phyloP scores from a whole-genome alignment of 2,113 vertebrate genomes.

The Perccottus glenii region DNA sequence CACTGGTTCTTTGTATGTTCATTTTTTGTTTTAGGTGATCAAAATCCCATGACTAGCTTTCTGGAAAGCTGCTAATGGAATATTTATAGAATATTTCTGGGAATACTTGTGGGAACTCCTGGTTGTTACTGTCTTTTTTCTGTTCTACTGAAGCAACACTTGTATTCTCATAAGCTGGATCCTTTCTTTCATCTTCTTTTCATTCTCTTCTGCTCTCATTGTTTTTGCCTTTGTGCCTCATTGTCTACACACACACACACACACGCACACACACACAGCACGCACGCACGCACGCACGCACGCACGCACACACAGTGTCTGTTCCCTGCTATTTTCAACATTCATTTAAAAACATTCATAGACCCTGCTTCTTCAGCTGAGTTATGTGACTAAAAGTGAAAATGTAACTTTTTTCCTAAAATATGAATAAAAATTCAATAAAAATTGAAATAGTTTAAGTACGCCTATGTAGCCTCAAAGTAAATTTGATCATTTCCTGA shows the following conservation, averaged over 20 bases:
- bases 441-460: too few species aligned
- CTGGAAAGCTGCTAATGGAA: slow-evolving; percentile 60
- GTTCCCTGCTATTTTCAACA: too few species aligned
- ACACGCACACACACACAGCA: too few species aligned
- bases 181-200: slow-evolving; percentile 25
- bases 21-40: slow-evolving; percentile 56
- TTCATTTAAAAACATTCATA: too few species aligned
- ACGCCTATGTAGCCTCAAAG: background rate
- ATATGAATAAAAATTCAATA: too few species aligned
- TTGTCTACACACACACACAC: slow-evolving; percentile 15
- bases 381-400: too few species aligned
- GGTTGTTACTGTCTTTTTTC: slow-evolving; percentile 48
- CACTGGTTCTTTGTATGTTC: slow-evolving; percentile 37
- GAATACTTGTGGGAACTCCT: slow-evolving; percentile 57
- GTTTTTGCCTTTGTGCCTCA: slow-evolving; percentile 24
- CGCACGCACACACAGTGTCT: too few species aligned
- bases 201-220: slow-evolving; percentile 10
- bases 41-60: slow-evolving; percentile 52
- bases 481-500: background rate
- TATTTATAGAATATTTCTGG: slow-evolving; percentile 68
- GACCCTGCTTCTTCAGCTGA: too few species aligned
- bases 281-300: too few species aligned
- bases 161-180: slow-evolving; percentile 31
- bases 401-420: too few species aligned
- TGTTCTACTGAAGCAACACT: slow-evolving; percentile 47